Conservation (phyloP, 2,797 vertebrate genomes). For the Hozukius guyotensis region DNA sequence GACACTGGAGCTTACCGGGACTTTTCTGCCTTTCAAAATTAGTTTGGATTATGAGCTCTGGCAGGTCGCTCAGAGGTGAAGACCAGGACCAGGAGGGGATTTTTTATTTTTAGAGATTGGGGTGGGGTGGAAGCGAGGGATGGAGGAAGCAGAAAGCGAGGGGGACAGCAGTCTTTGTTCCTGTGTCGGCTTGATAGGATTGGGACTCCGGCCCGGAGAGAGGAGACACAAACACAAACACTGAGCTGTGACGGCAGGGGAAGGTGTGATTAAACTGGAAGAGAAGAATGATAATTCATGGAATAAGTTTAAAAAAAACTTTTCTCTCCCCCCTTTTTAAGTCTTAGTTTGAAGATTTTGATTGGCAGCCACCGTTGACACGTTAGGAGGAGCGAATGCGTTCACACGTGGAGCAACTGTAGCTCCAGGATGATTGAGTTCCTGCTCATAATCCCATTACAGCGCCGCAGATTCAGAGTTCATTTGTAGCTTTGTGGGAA, state of each 20-base stretch:
- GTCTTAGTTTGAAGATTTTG: constrained; percentile 27
- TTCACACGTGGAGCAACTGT: constrained; percentile 36
- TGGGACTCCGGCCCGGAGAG: constrained; percentile 42
- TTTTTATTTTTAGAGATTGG: constrained; percentile 23
- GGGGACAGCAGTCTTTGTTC: constrained; percentile 52
- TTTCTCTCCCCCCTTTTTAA: background rate
- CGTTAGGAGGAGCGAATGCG: background rate
- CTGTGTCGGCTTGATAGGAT: constrained; percentile 59
- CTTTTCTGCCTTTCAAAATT: constrained; percentile 53
- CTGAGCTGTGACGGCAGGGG: constrained; percentile 28
- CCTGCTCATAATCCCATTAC: constrained; percentile 71
- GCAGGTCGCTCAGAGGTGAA: constrained; percentile 55
- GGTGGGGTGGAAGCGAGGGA: background rate
- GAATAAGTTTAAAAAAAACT: constrained; percentile 2
- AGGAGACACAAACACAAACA: constrained; percentile 32
- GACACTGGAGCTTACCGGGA: constrained; percentile 30
- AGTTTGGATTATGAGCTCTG: constrained; percentile 67
- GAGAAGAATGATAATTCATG: constrained; percentile 20
- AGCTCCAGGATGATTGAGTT: constrained; percentile 61
- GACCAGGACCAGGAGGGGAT: constrained; percentile 31
- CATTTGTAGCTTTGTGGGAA: constrained; percentile 59
- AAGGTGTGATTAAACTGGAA: constrained; percentile 35
- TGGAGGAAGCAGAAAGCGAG: background rate
- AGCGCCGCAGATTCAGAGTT: constrained; percentile 56
- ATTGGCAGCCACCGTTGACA: constrained; percentile 36